A percentile compares a stretch with the other conserved stretches of the same genome.
These are phyloP conservation scores for Empidonax alnorum DNA, from an alignment of 2,113 vertebrate species.

Conservation along the genomic window DNA sequence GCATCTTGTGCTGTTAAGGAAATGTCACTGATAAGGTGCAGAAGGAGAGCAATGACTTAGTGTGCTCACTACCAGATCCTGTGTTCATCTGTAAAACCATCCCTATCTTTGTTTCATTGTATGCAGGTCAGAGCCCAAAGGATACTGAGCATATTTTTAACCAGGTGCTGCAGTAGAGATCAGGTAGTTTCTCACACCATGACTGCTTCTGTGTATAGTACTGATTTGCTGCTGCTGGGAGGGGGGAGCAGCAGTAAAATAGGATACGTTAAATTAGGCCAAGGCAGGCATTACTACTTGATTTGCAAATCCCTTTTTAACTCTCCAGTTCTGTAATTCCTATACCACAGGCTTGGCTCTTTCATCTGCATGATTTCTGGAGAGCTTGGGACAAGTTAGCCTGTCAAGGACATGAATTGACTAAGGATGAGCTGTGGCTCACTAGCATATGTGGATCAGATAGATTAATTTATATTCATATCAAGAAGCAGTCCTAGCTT, in stretches of 20 bases:
- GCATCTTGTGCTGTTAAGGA: slow-evolving; percentile 70
- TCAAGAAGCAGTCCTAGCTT: not conserved
- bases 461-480: slow-evolving; percentile 55
- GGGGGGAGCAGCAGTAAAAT: not conserved
- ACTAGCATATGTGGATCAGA: slow-evolving; percentile 9
- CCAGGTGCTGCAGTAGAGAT: slow-evolving; percentile 38
- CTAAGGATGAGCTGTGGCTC: slow-evolving; percentile 56
- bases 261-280: slow-evolving; percentile 36
- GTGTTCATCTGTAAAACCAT: slow-evolving; percentile 60
- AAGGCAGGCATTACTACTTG: slow-evolving; percentile 51
- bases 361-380: slow-evolving; percentile 63
- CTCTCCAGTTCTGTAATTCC: slow-evolving; percentile 49
- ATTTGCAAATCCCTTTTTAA: slow-evolving; percentile 63
- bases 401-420: slow-evolving; percentile 20
- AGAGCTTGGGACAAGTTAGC: slow-evolving; percentile 53
- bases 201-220: slow-evolving; percentile 14
- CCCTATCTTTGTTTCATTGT: slow-evolving; percentile 64
- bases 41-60: slow-evolving; percentile 65
- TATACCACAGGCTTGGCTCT: slow-evolving; percentile 29
- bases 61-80: slow-evolving; percentile 32
- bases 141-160: slow-evolving; percentile 51
- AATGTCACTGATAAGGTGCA: slow-evolving; percentile 78
- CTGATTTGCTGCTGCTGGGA: slow-evolving; percentile 4
- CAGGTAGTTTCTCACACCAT: not conserved
- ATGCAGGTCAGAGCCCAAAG: slow-evolving; percentile 58